Evolutionary conservation across 2,113 vertebrate species (phyloP).

Genomic region (Colaptes auratus): DNA sequence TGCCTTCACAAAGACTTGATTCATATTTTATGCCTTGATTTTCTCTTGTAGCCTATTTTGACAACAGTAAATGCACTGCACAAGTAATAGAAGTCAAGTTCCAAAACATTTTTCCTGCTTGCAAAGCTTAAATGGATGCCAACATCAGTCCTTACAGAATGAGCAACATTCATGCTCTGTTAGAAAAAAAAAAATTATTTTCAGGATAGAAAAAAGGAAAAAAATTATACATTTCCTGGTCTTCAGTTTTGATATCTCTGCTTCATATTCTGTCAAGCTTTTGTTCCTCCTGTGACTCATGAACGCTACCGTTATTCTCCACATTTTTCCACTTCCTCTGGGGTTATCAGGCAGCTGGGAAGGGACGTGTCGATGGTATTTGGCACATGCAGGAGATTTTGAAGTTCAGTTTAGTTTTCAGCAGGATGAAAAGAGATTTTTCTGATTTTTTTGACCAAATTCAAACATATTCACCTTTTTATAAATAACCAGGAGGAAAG

Average conservation of each 20-base stretch:
- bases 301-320: neutral
- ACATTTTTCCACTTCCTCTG: neutral
- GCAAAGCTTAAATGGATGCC: neutral
- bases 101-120: neutral
- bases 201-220: neutral
- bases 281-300: neutral
- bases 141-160: neutral
- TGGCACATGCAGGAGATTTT: neutral
- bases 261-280: neutral
- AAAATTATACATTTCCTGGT: neutral
- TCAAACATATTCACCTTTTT: neutral
- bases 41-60: neutral
- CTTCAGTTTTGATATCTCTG: neutral
- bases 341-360: neutral
- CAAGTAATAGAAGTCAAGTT: neutral
- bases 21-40: conserved; percentile 2
- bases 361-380: neutral
- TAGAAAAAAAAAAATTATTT: neutral
- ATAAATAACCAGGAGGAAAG: neutral
- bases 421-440: neutral
- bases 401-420: neutral
- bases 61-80: neutral
- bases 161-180: neutral
- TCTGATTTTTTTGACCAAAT: neutral
- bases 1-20: neutral